Percentiles rank a stretch among this genome's conserved stretches.
These are phyloP conservation scores for Harpagus bidentatus DNA, from an alignment of 2,113 vertebrate species.

Conservation along the genomic window DNA sequence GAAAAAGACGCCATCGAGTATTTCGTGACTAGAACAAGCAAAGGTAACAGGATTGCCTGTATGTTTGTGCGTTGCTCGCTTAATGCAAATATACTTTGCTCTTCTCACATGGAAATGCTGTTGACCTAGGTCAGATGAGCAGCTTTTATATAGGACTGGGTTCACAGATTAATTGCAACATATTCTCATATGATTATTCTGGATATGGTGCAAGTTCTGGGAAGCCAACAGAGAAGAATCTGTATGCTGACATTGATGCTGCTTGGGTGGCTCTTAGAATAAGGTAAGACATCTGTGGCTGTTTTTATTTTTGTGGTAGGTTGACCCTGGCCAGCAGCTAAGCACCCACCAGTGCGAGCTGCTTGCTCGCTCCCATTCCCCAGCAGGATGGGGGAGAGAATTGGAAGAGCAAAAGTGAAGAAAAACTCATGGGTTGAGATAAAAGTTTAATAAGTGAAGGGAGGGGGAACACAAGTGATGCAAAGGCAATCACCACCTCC, in stretches of 20 bases:
- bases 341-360: neutral
- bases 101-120: too few relatives aligned
- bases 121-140: too few relatives aligned
- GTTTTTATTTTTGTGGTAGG: neutral
- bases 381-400: neutral
- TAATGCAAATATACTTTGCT: constrained; percentile 75
- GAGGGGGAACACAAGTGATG: neutral
- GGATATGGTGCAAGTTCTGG: too few relatives aligned
- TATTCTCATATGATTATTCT: too few relatives aligned
- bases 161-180: too few relatives aligned
- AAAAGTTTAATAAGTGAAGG: neutral
- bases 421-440: neutral
- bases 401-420: neutral
- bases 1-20: constrained; percentile 95
- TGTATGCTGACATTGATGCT: too few relatives aligned
- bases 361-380: neutral
- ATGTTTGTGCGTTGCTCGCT: constrained; percentile 95
- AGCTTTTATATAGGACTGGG: too few relatives aligned
- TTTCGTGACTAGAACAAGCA: constrained; percentile 91
- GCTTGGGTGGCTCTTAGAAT: too few relatives aligned
- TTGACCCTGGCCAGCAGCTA: neutral
- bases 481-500: neutral
- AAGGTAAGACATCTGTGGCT: too few relatives aligned
- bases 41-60: constrained; percentile 91
- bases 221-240: too few relatives aligned